A percentile compares a stretch with the other conserved stretches of the same genome.
Conservation (phyloP, 2,113 vertebrate species). For the Nestor notabilis region DNA sequence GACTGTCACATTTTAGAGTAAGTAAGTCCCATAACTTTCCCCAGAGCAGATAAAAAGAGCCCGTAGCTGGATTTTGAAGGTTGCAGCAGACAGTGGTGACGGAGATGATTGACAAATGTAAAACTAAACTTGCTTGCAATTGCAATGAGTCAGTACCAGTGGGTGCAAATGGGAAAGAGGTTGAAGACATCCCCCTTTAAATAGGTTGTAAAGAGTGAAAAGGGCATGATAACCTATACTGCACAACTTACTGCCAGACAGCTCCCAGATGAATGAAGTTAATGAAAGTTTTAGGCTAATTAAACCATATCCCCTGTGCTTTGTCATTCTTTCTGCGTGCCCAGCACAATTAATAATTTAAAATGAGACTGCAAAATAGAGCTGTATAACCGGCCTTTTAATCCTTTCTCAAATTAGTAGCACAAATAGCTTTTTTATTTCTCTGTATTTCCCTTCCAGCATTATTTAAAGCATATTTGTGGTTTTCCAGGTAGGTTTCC, state of each 20-base stretch:
- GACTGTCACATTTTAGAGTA: not conserved
- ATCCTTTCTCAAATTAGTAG: not conserved
- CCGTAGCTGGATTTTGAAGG: not conserved
- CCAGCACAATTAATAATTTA: slow-evolving; percentile 26
- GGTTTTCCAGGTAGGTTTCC: not conserved
- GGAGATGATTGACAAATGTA: not conserved
- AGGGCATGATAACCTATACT: not conserved
- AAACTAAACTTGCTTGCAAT: not conserved
- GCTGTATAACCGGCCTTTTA: not conserved
- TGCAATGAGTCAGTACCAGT: not conserved
- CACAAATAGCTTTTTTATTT: not conserved
- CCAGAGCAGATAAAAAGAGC: not conserved
- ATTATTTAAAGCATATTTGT: not conserved
- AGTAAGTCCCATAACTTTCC: not conserved
- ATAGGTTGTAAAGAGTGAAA: not conserved
- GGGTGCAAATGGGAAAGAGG: not conserved
- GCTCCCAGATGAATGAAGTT: not conserved
- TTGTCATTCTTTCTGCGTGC: not conserved
- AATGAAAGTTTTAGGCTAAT: slow-evolving; percentile 50
- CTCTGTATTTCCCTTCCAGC: not conserved
- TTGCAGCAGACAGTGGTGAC: not conserved
- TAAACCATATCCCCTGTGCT: slow-evolving; percentile 23
- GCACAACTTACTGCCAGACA: not conserved
- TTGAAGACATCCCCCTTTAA: not conserved
- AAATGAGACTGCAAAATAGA: slow-evolving; percentile 4